phyloP scores from a whole-genome alignment of 2,888 invertebrate genomes.

The Mythimna lalbum region DNA sequence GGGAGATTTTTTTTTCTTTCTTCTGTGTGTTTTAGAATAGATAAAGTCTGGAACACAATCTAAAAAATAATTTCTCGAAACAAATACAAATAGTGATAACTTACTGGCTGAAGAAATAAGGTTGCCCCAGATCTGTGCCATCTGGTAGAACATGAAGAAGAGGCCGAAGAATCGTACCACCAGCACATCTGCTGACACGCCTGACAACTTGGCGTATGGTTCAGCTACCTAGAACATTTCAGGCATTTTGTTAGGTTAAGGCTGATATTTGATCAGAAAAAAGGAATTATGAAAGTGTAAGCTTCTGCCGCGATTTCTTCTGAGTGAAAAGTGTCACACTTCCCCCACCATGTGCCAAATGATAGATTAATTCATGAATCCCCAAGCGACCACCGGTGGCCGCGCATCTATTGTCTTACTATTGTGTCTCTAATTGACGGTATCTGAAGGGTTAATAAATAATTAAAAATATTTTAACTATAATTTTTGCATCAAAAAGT shows the following conservation, averaged over 20 bases:
- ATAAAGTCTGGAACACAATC: too few relatives aligned
- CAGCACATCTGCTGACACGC: slow-evolving; percentile 93
- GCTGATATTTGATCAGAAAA: not conserved
- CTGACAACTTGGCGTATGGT: slow-evolving; percentile 94
- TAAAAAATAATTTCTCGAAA: not conserved
- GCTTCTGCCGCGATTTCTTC: not conserved
- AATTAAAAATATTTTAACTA: too few relatives aligned
- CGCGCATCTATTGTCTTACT: too few relatives aligned
- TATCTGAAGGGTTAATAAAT: too few relatives aligned
- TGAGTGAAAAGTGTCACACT: not conserved
- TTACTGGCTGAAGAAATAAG: slow-evolving; percentile 96
- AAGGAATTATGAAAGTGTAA: not conserved
- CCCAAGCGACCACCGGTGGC: too few relatives aligned
- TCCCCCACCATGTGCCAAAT: too few relatives aligned
- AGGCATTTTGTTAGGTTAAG: not conserved
- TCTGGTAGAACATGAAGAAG: slow-evolving; percentile 99
- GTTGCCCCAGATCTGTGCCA: slow-evolving; percentile 99
- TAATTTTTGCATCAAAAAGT: too few relatives aligned
- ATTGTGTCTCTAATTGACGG: too few relatives aligned
- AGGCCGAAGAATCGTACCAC: slow-evolving; percentile 98
- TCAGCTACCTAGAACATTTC: slow-evolving; percentile 89
- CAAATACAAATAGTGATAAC: slow-evolving; percentile 57
- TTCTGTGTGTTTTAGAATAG: too few relatives aligned
- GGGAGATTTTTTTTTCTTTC: too few relatives aligned
- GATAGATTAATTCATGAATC: too few relatives aligned